Evolutionary conservation across 2,113 vertebrate species (phyloP).

Genomic region (Oxygymnocypris stewartii): DNA sequence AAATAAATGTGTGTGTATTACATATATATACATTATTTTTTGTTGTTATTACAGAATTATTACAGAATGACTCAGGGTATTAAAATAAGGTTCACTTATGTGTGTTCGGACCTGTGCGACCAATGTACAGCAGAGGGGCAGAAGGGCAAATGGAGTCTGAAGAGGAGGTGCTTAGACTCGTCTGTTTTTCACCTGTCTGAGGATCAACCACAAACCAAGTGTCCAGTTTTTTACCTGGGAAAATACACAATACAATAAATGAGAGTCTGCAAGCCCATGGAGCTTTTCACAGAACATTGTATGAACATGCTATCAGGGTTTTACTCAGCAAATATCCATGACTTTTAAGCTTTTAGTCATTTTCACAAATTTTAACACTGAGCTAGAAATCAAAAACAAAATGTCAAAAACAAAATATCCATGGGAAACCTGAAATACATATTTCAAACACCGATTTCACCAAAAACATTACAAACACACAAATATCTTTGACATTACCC

Average conservation of each 20-base stretch:
- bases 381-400: not conserved
- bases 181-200: slow-evolving; percentile 92
- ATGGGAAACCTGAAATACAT: not conserved
- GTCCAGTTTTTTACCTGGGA: slow-evolving; percentile 92
- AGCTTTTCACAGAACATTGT: not conserved
- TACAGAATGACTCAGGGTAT: not conserved
- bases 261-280: not conserved
- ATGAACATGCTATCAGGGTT: not conserved
- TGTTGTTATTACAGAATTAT: no score
- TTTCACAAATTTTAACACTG: not conserved
- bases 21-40: no score
- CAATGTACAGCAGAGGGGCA: slow-evolving; percentile 88
- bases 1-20: not conserved
- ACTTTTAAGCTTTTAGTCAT: not conserved
- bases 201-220: slow-evolving; percentile 94
- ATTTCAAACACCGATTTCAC: slow-evolving; percentile 4
- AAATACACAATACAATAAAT: not conserved
- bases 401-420: not conserved
- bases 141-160: slow-evolving; percentile 86
- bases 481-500: slow-evolving; percentile 69
- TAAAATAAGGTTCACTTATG: not conserved
- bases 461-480: not conserved
- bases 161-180: slow-evolving; percentile 83
- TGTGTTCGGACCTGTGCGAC: slow-evolving; percentile 82
- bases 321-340: not conserved